Base-by-base conservation (phyloP, 2,113 vertebrate genomes). In the Alethe castanea region DNA sequence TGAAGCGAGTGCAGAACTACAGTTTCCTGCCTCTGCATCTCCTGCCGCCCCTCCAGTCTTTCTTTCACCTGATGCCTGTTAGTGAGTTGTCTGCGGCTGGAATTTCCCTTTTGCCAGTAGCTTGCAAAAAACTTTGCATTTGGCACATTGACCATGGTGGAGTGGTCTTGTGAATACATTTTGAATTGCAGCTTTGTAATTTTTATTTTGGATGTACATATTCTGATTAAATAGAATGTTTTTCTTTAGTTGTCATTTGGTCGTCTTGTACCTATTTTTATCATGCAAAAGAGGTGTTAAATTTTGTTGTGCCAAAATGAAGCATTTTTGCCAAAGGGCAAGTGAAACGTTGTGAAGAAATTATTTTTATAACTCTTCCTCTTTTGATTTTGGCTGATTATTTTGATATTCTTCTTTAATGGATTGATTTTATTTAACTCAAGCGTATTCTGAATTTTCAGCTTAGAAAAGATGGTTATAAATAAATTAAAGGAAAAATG, bases 201-300 rank as follows among this genome's bases (percentile, higher is more conserved):
- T 94, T 76, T 56, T 92, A 31, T 59, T 94, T 90, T 67, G 81
- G 80, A 86, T 96, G 95, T 94, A 96, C 45, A 86, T 86, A 67
- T 25, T 95, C 64, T 81, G 72, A 93, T 96, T 96, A 94, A 96
- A 96, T 64, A 76, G 72, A 92, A 88, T 81, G 82, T 20, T 95
- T 90, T 90, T 67, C 72, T 90, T 67, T 33, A 23, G 61, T 74
- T 69, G 18, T 88, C 79, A 67, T 0, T 57, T 74, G 57, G 44
- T 92, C 12, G 40, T 56, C 53, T 79, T 61, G 65, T 84, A 60
- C 48, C 79, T 90, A 7, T 96, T 91, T 88, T 81, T 60, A 72
- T 45, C 9, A 52, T 52, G 35, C 14, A 36, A 40, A 80, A 62
- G 59, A 48, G 28, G 29, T 90, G 71, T 90, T 82, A 36, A 38